phyloP scores from a whole-genome alignment of 30 jellyfish, hydroid and myxozoan genomes.

The Rhopilema esculentum region DNA sequence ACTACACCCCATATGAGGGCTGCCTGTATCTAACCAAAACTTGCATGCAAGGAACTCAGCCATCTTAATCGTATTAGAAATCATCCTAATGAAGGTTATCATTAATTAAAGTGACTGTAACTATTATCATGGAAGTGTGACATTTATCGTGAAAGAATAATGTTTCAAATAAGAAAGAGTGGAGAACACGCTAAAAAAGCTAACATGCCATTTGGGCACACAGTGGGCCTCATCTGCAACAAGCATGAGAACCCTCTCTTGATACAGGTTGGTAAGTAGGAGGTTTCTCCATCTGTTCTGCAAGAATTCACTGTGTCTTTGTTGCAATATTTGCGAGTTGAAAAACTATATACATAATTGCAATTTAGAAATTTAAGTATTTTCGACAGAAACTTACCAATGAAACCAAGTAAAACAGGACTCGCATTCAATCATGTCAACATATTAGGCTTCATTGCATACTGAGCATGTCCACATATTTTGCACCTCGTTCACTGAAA shows the following conservation, averaged over 20 bases:
- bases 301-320: slow-evolving; percentile 10
- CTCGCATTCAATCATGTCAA: slow-evolving; percentile 57
- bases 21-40: too few species aligned
- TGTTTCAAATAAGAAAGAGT: background rate
- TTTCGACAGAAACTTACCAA: slow-evolving; percentile 23
- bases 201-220: slow-evolving; percentile 28
- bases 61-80: too few species aligned
- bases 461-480: slow-evolving; percentile 48
- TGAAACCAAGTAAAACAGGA: slow-evolving; percentile 37
- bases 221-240: slow-evolving; percentile 68
- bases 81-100: too few species aligned
- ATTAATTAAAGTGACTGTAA: background rate
- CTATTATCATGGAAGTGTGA: background rate
- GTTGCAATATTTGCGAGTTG: background rate
- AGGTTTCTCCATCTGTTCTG: slow-evolving; percentile 24
- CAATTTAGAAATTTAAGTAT: background rate
- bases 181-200: background rate
- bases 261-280: slow-evolving; percentile 19
- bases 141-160: background rate
- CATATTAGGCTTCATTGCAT: slow-evolving; percentile 37
- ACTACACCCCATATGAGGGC: background rate
- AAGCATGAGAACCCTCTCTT: slow-evolving; percentile 18
- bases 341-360: background rate
- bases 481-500: slow-evolving; percentile 25
- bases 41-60: too few species aligned